These are phyloP conservation scores for Arion vulgaris DNA, from an alignment of 1,140 invertebrate species.

Conservation along the genomic window DNA sequence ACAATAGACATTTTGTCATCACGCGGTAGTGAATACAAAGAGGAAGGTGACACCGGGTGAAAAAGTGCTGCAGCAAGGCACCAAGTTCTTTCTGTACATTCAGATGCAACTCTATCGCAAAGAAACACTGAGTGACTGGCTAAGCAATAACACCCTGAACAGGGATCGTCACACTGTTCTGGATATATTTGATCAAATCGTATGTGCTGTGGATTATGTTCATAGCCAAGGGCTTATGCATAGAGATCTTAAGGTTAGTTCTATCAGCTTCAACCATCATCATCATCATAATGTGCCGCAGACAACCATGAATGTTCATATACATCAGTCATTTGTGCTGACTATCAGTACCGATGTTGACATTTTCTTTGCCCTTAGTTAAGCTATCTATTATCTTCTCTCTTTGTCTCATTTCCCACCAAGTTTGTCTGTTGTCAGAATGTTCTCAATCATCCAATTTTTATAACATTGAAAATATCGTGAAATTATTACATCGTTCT, in stretches of 20 bases:
- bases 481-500: too few relatives aligned
- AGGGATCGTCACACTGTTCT: constrained; percentile 73
- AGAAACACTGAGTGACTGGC: constrained; percentile 92
- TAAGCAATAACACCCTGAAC: constrained; percentile 74
- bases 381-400: too few relatives aligned
- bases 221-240: constrained; percentile 93
- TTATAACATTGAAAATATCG: too few relatives aligned
- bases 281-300: too few relatives aligned
- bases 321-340: too few relatives aligned
- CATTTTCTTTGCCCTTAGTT: too few relatives aligned
- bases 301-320: too few relatives aligned
- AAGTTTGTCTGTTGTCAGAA: too few relatives aligned
- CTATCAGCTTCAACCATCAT: too few relatives aligned
- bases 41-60: not conserved
- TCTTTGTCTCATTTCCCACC: too few relatives aligned
- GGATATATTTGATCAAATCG: constrained; percentile 92
- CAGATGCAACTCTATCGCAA: constrained; percentile 96
- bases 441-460: too few relatives aligned
- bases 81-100: constrained; percentile 87
- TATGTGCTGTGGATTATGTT: constrained; percentile 94
- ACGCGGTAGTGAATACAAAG: not conserved
- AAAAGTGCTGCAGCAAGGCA: not conserved
- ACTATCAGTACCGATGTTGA: too few relatives aligned
- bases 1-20: not conserved
- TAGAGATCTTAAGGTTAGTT: constrained; percentile 88